A percentile compares a stretch with the other conserved stretches of the same genome.
phyloP scores from a whole-genome alignment of 2,797 vertebrate genomes.

The Sebastes taczanowskii region DNA sequence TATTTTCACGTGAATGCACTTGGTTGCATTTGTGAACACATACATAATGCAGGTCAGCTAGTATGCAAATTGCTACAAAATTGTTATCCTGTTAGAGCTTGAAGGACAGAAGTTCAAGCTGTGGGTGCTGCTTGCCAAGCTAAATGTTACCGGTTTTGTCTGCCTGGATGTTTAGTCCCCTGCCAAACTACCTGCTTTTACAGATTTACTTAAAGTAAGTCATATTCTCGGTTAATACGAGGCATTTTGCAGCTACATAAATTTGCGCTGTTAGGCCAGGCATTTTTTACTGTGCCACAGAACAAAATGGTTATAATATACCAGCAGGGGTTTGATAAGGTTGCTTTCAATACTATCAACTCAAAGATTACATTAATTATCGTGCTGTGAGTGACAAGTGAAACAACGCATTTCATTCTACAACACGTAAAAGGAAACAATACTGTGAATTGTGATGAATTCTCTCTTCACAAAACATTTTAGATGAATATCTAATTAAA shows the following conservation, averaged over 20 bases:
- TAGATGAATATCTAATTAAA: conserved; percentile 1
- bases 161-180: not conserved
- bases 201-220: not conserved
- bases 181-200: conserved; percentile 2
- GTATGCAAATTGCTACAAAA: conserved; percentile 30
- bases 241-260: not conserved
- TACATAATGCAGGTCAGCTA: conserved; percentile 38
- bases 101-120: conserved; percentile 41
- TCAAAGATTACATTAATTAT: conserved; percentile 6
- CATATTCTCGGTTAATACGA: not conserved
- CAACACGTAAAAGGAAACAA: not conserved
- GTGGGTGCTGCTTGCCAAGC: not conserved
- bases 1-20: conserved; percentile 15
- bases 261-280: not conserved
- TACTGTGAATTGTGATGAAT: not conserved
- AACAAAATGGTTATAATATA: not conserved
- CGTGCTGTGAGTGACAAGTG: not conserved
- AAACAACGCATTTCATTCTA: not conserved
- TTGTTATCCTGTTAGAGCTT: conserved; percentile 34
- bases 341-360: not conserved
- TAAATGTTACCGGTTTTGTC: conserved; percentile 11
- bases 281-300: not conserved
- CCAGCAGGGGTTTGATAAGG: not conserved
- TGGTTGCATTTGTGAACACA: not conserved
- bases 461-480: not conserved